A percentile compares a stretch with the other conserved stretches of the same genome.
These are phyloP conservation scores for Linhomoeus sp. DNA, from an alignment of 2,888 invertebrate species.

Conservation along the genomic window DNA sequence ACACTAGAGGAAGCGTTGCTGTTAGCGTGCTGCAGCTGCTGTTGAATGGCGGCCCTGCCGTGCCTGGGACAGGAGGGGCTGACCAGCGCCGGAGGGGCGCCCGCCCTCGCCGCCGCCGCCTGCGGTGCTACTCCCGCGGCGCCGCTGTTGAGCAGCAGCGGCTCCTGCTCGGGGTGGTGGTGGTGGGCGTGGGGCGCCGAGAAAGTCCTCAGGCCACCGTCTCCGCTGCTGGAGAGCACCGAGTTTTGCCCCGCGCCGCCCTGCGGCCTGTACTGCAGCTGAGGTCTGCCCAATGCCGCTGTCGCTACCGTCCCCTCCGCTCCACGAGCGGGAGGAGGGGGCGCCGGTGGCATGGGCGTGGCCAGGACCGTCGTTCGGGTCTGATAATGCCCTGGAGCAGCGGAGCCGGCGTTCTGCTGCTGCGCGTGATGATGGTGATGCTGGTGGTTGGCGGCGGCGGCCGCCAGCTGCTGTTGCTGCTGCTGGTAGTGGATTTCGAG, in stretches of 20 bases:
- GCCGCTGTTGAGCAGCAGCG: conserved; percentile 11
- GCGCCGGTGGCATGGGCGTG: conserved; percentile 3
- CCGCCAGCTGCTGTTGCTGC: no score
- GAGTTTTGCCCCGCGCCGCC: no score
- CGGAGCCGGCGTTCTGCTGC: background rate
- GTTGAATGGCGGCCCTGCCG: conserved; percentile 14
- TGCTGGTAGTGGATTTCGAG: conserved; percentile 19
- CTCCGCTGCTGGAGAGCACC: no score
- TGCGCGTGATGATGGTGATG: background rate
- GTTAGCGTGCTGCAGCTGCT: background rate
- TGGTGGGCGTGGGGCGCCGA: background rate
- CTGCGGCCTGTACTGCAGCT: no score
- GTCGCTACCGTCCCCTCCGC: no score
- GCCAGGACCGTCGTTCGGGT: background rate
- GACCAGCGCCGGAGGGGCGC: conserved; percentile 15
- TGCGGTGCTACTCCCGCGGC: background rate
- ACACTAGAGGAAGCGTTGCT: background rate
- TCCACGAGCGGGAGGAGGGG: no score
- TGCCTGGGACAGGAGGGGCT: conserved; percentile 25
- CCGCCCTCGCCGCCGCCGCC: background rate
- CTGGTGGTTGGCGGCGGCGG: no score
- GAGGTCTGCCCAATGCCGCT: no score
- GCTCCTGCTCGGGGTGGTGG: conserved; percentile 15
- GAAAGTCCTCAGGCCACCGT: no score
- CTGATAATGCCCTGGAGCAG: background rate